A percentile compares a stretch with the other conserved stretches of the same genome.
phyloP scores from a whole-genome alignment of 2,888 invertebrate species.

The Melieria crassipennis region DNA sequence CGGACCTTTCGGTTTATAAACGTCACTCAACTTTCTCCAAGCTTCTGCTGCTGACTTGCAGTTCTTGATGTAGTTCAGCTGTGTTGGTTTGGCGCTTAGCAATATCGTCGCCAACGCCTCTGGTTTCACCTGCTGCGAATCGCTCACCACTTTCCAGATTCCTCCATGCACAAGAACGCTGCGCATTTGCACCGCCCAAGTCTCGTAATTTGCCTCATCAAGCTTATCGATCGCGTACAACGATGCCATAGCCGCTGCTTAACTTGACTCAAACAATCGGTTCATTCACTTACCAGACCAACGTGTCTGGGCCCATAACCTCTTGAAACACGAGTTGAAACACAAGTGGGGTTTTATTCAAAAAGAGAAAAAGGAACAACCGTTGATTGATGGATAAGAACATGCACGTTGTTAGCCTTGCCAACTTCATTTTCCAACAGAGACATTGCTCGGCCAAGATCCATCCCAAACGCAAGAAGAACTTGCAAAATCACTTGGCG shows the following conservation, averaged over 20 bases:
- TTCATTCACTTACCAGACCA: background rate
- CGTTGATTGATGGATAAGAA: too few relatives aligned
- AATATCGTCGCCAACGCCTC: constrained; percentile 15
- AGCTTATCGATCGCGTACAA: constrained; percentile 7
- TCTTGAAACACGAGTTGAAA: background rate
- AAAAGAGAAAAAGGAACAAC: too few relatives aligned
- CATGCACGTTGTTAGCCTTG: too few relatives aligned
- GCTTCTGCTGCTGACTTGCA: constrained; percentile 35
- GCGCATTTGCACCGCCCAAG: constrained; percentile 25
- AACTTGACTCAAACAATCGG: background rate
- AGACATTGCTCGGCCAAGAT: too few relatives aligned
- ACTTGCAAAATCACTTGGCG: too few relatives aligned
- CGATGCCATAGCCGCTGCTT: constrained; percentile 4
- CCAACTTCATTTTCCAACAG: too few relatives aligned
- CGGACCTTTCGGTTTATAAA: constrained; percentile 41
- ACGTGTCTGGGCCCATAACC: constrained; percentile 3
- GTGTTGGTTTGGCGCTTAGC: constrained; percentile 26
- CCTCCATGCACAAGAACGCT: constrained; percentile 28
- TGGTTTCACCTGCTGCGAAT: background rate
- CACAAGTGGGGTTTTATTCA: too few relatives aligned
- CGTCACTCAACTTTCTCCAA: constrained; percentile 33
- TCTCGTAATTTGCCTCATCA: constrained; percentile 22
- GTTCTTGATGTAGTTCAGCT: constrained; percentile 31
- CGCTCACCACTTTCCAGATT: constrained; percentile 30
- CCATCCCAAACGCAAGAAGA: too few relatives aligned